Percentiles rank a stretch among this genome's conserved stretches.
Conservation (phyloP, 2,888 invertebrate genomes). For the Ganaspis brasiliensis region DNA sequence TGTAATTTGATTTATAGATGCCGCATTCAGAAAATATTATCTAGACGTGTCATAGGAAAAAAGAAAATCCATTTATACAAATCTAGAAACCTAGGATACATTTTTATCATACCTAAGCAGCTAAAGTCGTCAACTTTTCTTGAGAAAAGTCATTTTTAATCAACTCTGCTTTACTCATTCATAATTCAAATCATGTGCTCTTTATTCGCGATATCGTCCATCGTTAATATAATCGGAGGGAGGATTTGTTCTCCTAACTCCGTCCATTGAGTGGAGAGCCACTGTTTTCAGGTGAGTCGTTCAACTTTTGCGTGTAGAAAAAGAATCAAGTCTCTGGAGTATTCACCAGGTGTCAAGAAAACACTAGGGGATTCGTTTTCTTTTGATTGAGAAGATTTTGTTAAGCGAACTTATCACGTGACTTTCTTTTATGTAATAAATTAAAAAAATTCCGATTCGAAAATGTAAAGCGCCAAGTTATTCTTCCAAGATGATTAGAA, state of each 20-base stretch:
- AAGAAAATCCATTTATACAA: conserved; percentile 33
- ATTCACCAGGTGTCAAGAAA: too few species aligned
- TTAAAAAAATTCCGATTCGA: too few species aligned
- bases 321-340: too few species aligned
- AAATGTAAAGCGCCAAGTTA: too few species aligned
- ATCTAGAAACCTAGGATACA: conserved; percentile 12
- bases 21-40: conserved; percentile 10
- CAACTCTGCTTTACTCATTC: conserved; percentile 2
- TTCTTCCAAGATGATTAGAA: too few species aligned
- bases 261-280: conserved; percentile 4
- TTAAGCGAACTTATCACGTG: too few species aligned
- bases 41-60: conserved; percentile 13
- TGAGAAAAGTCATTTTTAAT: neutral
- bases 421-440: too few species aligned
- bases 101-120: conserved; percentile 17
- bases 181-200: neutral
- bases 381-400: too few species aligned
- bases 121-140: neutral
- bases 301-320: neutral
- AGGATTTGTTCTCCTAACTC: neutral
- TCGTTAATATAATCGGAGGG: conserved; percentile 19
- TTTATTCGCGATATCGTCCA: conserved; percentile 19
- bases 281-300: neutral
- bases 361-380: too few species aligned
- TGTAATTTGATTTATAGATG: conserved; percentile 15